Percentiles rank a stretch among this genome's conserved stretches.
Evolutionary conservation across 1,140 invertebrate genomes (phyloP).

Genomic region (Leucophenga varia): DNA sequence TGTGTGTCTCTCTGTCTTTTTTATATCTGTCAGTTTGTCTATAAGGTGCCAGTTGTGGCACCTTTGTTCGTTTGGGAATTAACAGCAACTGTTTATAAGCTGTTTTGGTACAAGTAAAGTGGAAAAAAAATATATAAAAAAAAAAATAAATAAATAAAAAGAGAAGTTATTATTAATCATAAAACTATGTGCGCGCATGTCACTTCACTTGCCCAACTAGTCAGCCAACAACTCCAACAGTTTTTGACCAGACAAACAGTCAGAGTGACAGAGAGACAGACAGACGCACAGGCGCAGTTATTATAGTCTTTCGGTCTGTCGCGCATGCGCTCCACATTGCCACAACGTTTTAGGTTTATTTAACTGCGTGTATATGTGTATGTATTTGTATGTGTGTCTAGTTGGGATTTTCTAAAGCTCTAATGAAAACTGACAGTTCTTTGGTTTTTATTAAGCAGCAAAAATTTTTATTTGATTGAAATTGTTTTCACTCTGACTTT

Average conservation of each 20-base stretch:
- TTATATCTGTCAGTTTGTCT: conserved; percentile 6
- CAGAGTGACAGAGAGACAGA: no score
- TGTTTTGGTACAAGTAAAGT: no score
- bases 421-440: conserved; percentile 49
- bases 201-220: conserved; percentile 33
- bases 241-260: conserved; percentile 16
- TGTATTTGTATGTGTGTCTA: conserved; percentile 10
- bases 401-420: conserved; percentile 17
- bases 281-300: no score
- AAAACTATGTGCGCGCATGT: conserved; percentile 46
- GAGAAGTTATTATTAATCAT: conserved; percentile 43
- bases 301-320: no score
- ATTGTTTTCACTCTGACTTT: no score
- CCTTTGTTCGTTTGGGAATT: conserved; percentile 37
- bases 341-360: no score
- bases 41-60: conserved; percentile 49
- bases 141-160: conserved; percentile 18
- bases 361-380: no score
- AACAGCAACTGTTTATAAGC: conserved; percentile 9
- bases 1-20: conserved; percentile 24
- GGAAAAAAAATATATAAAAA: conserved; percentile 5
- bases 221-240: no score
- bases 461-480: no score
- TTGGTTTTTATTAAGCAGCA: conserved; percentile 13
- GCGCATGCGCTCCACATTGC: conserved; percentile 13